These are phyloP conservation scores for Tipula helvola DNA, from an alignment of 2,888 invertebrate species.

Conservation along the genomic window DNA sequence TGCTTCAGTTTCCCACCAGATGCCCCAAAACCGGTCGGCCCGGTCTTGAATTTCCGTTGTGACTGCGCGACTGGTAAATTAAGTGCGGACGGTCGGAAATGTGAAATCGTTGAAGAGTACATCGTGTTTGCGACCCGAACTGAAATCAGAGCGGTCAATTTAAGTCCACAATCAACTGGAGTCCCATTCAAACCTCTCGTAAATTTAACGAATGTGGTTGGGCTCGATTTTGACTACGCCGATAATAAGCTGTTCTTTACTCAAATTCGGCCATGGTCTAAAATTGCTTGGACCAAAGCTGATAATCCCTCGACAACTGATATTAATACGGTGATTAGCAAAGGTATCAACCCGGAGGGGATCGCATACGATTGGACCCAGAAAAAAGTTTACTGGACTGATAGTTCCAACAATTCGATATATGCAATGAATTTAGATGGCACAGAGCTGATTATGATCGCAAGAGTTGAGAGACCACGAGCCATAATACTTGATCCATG, in stretches of 20 bases:
- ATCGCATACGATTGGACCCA: constrained; percentile 97
- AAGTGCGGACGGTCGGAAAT: constrained; percentile 50
- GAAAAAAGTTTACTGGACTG: constrained; percentile 96
- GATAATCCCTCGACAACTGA: constrained; percentile 49
- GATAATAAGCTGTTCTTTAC: constrained; percentile 84
- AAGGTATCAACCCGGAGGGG: constrained; percentile 83
- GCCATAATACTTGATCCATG: constrained; percentile 96
- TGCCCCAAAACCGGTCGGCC: constrained; percentile 25
- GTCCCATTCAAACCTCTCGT: constrained; percentile 75
- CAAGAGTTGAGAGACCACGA: constrained; percentile 81
- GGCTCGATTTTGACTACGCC: constrained; percentile 87
- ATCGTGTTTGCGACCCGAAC: constrained; percentile 88
- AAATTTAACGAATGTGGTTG: constrained; percentile 85
- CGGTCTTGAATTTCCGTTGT: constrained; percentile 51
- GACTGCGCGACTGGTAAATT: constrained; percentile 87
- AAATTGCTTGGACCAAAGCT: constrained; percentile 69
- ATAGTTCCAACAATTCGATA: constrained; percentile 86
- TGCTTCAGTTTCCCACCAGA: constrained; percentile 86
- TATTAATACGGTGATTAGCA: constrained; percentile 55
- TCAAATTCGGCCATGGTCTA: constrained; percentile 83
- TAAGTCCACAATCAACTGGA: constrained; percentile 70
- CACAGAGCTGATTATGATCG: constrained; percentile 77
- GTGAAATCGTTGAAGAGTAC: constrained; percentile 76
- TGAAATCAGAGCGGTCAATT: constrained; percentile 80
- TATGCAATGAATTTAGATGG: constrained; percentile 91